Percentiles rank a stretch among this genome's conserved stretches.
These are phyloP conservation scores for Amphimedon queenslandica DNA, from an alignment of 37 sponge, comb jelly and placozoan species.

Conservation along the genomic window DNA sequence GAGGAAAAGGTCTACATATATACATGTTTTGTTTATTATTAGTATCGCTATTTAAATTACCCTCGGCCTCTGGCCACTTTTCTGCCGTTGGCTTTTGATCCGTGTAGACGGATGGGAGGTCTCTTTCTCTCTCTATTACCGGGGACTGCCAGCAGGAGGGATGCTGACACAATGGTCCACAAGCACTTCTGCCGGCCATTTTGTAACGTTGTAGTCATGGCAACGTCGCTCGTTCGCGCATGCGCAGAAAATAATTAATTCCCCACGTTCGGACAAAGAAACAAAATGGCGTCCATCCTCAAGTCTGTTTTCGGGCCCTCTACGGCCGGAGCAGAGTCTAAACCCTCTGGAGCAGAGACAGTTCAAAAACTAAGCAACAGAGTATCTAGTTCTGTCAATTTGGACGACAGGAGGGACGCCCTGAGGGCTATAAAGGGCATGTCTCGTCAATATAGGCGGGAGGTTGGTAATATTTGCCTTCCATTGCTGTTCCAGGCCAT, in stretches of 20 bases:
- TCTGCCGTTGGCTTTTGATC: no score
- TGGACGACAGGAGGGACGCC: constrained; percentile 90
- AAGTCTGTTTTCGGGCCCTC: constrained; percentile 9
- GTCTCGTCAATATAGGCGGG: constrained; percentile 73
- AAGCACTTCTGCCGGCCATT: constrained; percentile 21
- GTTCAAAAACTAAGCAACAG: constrained; percentile 61
- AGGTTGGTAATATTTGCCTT: constrained; percentile 85
- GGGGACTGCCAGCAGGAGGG: constrained; percentile 44
- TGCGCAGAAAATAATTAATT: constrained; percentile 14
- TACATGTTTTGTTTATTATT: no score
- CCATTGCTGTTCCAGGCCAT: constrained; percentile 57
- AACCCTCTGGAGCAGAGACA: constrained; percentile 60
- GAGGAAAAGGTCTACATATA: no score
- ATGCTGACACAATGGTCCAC: constrained; percentile 58
- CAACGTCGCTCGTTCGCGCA: constrained; percentile 5
- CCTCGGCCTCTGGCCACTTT: no score
- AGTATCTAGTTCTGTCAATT: constrained; percentile 65
- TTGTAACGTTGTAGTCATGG: constrained; percentile 1
- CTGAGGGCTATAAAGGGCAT: constrained; percentile 78
- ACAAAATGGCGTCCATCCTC: constrained; percentile 55
- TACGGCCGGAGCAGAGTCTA: constrained; percentile 7
- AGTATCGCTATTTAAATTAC: no score
- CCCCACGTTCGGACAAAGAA: background rate
- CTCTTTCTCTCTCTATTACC: background rate
- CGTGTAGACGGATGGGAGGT: no score